phyloP scores from a whole-genome alignment of 1,140 invertebrate genomes.

The Diprion similis region DNA sequence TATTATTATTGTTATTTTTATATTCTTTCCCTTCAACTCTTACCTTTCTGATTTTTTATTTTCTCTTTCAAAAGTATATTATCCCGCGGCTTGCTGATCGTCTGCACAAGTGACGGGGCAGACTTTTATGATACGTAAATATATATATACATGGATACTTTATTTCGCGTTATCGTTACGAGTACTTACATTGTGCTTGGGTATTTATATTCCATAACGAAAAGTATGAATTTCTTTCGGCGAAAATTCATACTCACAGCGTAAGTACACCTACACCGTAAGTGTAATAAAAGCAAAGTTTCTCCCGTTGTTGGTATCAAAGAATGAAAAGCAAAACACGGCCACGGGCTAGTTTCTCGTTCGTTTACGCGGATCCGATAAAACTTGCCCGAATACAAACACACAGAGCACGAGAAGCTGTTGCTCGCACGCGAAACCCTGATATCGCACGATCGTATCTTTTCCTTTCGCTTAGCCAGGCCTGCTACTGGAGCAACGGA shows the following conservation, averaged over 20 bases:
- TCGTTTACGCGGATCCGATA: conserved; percentile 4
- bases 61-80: neutral
- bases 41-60: too few relatives aligned
- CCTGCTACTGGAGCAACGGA: neutral
- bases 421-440: conserved; percentile 2
- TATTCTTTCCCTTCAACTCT: too few relatives aligned
- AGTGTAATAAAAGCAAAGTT: too few relatives aligned
- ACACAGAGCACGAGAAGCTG: neutral
- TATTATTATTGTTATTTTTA: too few relatives aligned
- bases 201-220: too few relatives aligned
- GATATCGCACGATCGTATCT: neutral
- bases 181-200: too few relatives aligned
- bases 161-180: neutral
- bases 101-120: neutral
- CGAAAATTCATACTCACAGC: too few relatives aligned
- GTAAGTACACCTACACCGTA: too few relatives aligned
- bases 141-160: neutral
- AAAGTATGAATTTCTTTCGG: too few relatives aligned
- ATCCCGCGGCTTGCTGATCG: neutral
- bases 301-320: too few relatives aligned
- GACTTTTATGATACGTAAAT: neutral
- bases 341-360: neutral
- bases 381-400: neutral
- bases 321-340: too few relatives aligned
- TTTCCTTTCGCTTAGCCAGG: too few relatives aligned